Conservation (phyloP, 2,888 invertebrate genomes). For the Dryobotodes eremita region DNA sequence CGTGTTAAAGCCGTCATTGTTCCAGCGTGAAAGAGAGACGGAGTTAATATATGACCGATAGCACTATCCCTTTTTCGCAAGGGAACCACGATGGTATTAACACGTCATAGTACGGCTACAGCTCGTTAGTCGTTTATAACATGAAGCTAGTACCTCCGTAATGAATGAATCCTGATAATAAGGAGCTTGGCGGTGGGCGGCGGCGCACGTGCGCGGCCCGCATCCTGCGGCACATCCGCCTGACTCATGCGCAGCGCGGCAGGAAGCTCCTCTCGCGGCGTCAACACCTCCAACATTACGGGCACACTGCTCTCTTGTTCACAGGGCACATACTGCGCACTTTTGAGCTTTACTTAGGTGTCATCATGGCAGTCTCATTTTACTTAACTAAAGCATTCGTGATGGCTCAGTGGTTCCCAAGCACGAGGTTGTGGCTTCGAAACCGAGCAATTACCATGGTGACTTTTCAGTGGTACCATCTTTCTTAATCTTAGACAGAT, state of each 20-base stretch:
- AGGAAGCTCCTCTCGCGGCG: slow-evolving; percentile 25
- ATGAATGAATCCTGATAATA: neutral
- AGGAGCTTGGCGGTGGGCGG: slow-evolving; percentile 7
- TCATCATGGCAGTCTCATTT: neutral
- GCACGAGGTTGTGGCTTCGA: neutral
- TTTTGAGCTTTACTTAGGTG: neutral
- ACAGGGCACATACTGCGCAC: neutral
- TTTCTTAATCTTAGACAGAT: neutral
- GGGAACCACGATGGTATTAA: no score
- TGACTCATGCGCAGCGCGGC: slow-evolving; percentile 60
- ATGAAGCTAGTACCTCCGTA: neutral
- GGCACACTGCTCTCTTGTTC: neutral
- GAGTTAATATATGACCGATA: no score
- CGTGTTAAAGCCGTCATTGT: no score
- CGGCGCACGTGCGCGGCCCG: slow-evolving; percentile 58
- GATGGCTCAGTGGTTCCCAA: neutral
- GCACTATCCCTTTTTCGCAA: no score
- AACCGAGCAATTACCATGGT: neutral
- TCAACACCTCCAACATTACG: slow-evolving; percentile 11
- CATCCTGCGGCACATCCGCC: slow-evolving; percentile 72
- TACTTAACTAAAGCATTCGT: neutral
- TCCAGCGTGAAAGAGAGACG: no score
- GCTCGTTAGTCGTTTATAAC: no score
- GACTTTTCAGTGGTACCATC: neutral
- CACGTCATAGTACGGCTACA: no score